Evolutionary conservation across 2,888 invertebrate genomes (phyloP).

Genomic region (Automeris io): DNA sequence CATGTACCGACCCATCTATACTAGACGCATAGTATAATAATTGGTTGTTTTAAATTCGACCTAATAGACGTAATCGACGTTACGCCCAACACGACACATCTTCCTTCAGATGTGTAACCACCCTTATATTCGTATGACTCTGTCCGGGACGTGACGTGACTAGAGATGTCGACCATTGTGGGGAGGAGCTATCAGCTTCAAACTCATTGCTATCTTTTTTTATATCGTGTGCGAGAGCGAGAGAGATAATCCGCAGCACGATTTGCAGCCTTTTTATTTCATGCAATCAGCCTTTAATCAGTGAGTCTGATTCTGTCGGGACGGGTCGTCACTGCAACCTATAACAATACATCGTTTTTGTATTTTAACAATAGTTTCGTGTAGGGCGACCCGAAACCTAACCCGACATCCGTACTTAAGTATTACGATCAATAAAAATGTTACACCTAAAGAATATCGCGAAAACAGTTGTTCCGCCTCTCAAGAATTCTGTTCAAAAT

Average conservation of each 20-base stretch:
- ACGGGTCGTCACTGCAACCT: constrained; percentile 69
- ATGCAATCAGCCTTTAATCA: constrained; percentile 45
- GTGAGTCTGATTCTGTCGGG: constrained; percentile 64
- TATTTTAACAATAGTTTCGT: constrained; percentile 48
- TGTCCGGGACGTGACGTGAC: no score
- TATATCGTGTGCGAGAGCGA: constrained; percentile 26
- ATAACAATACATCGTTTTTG: constrained; percentile 44
- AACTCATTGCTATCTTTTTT: constrained; percentile 21
- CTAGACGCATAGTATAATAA: no score
- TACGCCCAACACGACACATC: no score
- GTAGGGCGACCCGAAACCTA: constrained; percentile 66
- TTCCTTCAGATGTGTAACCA: no score
- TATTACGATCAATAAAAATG: constrained; percentile 72
- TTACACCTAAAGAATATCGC: constrained; percentile 84
- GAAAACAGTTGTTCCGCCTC: constrained; percentile 74
- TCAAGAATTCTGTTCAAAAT: constrained; percentile 74
- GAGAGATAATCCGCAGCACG: constrained; percentile 40
- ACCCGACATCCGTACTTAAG: constrained; percentile 62
- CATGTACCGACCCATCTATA: no score
- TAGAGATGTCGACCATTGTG: no score
- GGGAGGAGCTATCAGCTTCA: constrained; percentile 20
- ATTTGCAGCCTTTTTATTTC: constrained; percentile 42
- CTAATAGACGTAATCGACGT: no score
- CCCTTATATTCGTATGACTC: no score
- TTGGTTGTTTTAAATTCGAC: no score